These are phyloP conservation scores for Serranus cabrilla DNA, from an alignment of 2,797 vertebrate genomes.

Conservation along the genomic window DNA sequence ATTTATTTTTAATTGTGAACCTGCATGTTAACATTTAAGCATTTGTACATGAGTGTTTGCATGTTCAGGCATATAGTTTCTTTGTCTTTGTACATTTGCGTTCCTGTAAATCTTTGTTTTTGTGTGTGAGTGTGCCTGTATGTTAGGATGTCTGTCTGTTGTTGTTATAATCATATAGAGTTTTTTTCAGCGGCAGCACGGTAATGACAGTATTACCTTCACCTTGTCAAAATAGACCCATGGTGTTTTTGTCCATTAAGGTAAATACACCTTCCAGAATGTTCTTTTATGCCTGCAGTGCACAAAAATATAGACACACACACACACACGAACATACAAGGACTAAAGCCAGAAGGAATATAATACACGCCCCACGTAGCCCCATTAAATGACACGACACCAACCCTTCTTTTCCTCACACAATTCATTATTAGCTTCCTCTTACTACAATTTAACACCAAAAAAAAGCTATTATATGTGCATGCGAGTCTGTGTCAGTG, in stretches of 20 bases:
- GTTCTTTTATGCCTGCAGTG: conserved; percentile 34
- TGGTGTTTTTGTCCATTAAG: conserved; percentile 65
- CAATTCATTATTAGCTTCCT: background rate
- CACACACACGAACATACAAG: background rate
- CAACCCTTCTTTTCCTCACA: background rate
- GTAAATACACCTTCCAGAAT: conserved; percentile 60
- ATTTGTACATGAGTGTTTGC: background rate
- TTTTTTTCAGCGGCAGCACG: conserved; percentile 58
- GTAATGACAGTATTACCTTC: conserved; percentile 64
- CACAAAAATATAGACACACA: background rate
- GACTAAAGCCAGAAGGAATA: background rate
- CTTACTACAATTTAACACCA: background rate
- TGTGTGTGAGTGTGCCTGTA: background rate
- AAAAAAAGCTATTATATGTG: background rate
- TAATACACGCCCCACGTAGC: conserved; percentile 11
- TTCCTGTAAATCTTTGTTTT: background rate
- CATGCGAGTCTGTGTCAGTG: background rate
- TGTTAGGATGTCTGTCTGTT: conserved; percentile 48
- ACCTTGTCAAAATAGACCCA: conserved; percentile 62
- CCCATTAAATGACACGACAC: conserved; percentile 16
- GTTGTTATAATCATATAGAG: conserved; percentile 45
- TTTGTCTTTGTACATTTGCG: background rate
- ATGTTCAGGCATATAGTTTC: background rate
- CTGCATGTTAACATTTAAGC: background rate
- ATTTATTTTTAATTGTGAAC: background rate